A percentile compares a stretch with the other conserved stretches of the same genome.
These are phyloP conservation scores for Hirtodrosophila duncani DNA, from an alignment of 2,888 invertebrate species.

Conservation along the genomic window DNA sequence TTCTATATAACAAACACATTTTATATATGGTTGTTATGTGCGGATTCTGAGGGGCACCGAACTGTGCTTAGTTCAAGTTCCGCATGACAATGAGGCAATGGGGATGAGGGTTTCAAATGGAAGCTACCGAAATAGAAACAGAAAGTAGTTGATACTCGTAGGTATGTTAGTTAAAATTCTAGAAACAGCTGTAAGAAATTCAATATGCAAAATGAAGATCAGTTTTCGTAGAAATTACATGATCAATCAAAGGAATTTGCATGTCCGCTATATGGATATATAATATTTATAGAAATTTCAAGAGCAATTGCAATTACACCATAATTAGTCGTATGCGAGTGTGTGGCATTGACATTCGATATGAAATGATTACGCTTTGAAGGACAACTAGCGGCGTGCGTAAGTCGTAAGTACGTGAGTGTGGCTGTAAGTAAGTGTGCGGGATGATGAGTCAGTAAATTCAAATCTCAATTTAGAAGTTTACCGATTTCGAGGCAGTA, in stretches of 20 bases:
- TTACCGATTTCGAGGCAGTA: too few species aligned
- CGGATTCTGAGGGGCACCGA: conserved; percentile 14
- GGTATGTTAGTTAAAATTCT: too few species aligned
- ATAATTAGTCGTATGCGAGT: conserved; percentile 5
- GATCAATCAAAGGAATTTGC: too few species aligned
- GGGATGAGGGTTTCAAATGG: conserved; percentile 25
- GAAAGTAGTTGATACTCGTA: neutral
- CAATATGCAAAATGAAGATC: too few species aligned
- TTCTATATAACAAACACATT: neutral
- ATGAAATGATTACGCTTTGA: conserved; percentile 14
- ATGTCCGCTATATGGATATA: too few species aligned
- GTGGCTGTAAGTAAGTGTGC: too few species aligned
- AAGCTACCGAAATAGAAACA: conserved; percentile 30
- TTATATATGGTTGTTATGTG: conserved; percentile 3
- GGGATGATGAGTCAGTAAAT: too few species aligned
- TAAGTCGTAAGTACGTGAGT: conserved; percentile 41
- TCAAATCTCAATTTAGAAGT: too few species aligned
- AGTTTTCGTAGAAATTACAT: too few species aligned
- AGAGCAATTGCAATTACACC: conserved; percentile 43
- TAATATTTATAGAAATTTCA: conserved; percentile 38
- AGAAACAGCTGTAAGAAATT: too few species aligned
- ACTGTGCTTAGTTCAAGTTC: conserved; percentile 28
- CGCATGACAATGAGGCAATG: conserved; percentile 27
- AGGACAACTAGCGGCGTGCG: conserved; percentile 32
- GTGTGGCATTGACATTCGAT: conserved; percentile 54